phyloP scores from a whole-genome alignment of 2,113 vertebrate species.

The Eulemur macaco region DNA sequence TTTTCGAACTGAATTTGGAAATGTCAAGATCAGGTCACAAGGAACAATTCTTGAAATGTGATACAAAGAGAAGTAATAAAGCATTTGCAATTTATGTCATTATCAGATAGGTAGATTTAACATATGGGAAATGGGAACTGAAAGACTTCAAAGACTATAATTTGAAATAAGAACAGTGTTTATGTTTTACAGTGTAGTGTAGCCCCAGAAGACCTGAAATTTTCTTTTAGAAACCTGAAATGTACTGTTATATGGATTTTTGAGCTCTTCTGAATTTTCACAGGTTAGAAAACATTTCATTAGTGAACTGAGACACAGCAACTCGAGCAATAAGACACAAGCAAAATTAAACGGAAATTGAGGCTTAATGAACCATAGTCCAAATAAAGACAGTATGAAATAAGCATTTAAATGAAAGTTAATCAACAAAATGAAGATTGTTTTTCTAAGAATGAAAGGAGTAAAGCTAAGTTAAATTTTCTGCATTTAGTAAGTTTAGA shows the following conservation, averaged over 20 bases:
- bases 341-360: constrained; percentile 64
- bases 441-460: constrained; percentile 57
- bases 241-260: constrained; percentile 10
- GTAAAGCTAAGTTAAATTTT: constrained; percentile 59
- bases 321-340: constrained; percentile 50
- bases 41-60: not conserved
- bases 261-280: constrained; percentile 50
- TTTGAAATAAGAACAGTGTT: constrained; percentile 21
- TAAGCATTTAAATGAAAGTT: constrained; percentile 62
- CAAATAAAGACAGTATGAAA: constrained; percentile 67
- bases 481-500: constrained; percentile 47
- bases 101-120: constrained; percentile 21
- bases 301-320: constrained; percentile 62
- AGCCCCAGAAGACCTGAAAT: not conserved
- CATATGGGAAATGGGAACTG: not conserved
- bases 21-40: constrained; percentile 11
- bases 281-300: constrained; percentile 67
- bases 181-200: not conserved
- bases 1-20: constrained; percentile 45
- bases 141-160: constrained; percentile 27
- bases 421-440: constrained; percentile 64
- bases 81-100: not conserved
- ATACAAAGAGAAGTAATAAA: not conserved
- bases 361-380: constrained; percentile 66
- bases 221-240: constrained; percentile 54